phyloP scores from a whole-genome alignment of 1,140 invertebrate species.

The Aphis gossypii region DNA sequence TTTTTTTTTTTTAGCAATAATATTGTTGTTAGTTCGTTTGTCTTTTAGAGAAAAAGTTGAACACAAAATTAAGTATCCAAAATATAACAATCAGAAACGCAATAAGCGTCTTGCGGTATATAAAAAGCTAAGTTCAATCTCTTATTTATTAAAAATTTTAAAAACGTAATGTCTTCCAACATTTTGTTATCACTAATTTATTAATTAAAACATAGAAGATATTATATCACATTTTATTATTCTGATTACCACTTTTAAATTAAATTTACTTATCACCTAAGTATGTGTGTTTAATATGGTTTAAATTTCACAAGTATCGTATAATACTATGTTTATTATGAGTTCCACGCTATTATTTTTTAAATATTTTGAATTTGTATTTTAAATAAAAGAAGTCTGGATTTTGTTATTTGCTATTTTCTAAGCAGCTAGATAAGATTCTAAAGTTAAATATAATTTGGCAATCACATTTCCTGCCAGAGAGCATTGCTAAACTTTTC shows the following conservation, averaged over 20 bases:
- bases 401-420: background rate
- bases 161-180: background rate
- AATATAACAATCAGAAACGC: constrained; percentile 9
- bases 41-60: background rate
- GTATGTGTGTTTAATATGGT: background rate
- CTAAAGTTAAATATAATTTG: background rate
- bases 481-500: constrained; percentile 28
- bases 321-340: too few species aligned
- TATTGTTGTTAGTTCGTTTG: background rate
- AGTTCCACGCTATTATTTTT: background rate
- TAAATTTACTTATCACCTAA: background rate
- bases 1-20: background rate
- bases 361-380: background rate
- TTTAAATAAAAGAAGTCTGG: background rate
- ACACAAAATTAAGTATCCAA: constrained; percentile 19
- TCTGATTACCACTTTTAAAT: background rate
- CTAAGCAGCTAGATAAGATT: background rate
- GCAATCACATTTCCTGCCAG: background rate
- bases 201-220: background rate
- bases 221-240: background rate
- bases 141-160: background rate
- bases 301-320: too few species aligned
- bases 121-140: background rate
- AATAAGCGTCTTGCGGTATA: background rate
- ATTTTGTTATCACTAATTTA: background rate